phyloP scores from a whole-genome alignment of 2,797 vertebrate genomes.

The Phyllotis vaccarum region DNA sequence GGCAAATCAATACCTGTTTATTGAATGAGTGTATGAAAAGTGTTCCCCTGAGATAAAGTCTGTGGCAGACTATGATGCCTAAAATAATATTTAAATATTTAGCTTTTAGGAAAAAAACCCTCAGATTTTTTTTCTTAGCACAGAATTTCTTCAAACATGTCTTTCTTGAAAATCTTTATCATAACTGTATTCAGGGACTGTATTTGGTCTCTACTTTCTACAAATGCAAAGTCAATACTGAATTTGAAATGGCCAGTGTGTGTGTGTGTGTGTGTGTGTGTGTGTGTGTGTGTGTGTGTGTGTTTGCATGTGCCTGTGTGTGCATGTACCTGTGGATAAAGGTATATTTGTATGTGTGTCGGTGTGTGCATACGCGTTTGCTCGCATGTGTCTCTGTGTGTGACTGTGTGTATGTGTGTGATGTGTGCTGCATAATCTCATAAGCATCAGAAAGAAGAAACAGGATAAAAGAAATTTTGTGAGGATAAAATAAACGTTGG shows the following conservation, averaged over 20 bases:
- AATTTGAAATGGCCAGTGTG: neutral
- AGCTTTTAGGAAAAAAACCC: neutral
- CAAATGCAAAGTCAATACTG: neutral
- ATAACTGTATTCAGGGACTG: neutral
- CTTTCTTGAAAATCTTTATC: neutral
- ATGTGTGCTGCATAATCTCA: neutral
- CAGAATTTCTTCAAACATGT: too few relatives aligned
- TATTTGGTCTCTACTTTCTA: neutral
- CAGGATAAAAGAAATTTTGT: neutral
- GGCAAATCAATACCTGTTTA: too few relatives aligned
- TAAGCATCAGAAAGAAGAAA: neutral
- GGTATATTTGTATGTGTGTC: neutral
- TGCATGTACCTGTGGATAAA: neutral
- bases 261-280: neutral
- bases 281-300: neutral
- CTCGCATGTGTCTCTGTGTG: too few relatives aligned
- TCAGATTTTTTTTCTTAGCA: neutral
- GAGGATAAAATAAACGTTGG: neutral
- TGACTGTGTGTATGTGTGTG: neutral
- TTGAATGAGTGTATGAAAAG: neutral
- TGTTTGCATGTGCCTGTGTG: neutral
- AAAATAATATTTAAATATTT: neutral
- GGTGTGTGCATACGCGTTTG: neutral
- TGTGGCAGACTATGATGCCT: neutral
- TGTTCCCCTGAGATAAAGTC: neutral